These are phyloP conservation scores for Laspeyria flexula DNA, from an alignment of 2,888 invertebrate genomes.

Conservation along the genomic window DNA sequence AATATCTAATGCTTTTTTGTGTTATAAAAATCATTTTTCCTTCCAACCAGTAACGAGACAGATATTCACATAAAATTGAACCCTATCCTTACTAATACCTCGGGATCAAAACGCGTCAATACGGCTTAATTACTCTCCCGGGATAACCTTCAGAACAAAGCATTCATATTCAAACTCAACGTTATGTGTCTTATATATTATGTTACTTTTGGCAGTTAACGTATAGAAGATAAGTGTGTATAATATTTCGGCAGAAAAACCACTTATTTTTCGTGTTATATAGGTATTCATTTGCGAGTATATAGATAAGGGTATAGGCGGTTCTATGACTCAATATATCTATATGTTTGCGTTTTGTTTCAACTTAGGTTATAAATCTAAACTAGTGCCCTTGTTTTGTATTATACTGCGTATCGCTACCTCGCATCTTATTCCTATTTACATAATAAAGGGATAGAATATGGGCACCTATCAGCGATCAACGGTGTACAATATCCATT, in stretches of 20 bases:
- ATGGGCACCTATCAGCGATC: slow-evolving; percentile 44
- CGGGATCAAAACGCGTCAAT: background rate
- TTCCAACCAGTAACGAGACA: too few species aligned
- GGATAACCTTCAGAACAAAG: background rate
- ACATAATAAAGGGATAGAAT: slow-evolving; percentile 44
- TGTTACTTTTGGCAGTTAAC: background rate
- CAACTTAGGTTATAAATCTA: slow-evolving; percentile 42
- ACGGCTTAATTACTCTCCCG: background rate
- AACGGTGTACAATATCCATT: slow-evolving; percentile 41
- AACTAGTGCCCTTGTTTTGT: slow-evolving; percentile 33
- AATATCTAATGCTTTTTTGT: too few species aligned
- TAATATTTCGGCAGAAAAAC: too few species aligned
- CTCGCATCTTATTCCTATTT: slow-evolving; percentile 38
- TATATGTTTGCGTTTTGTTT: slow-evolving; percentile 30
- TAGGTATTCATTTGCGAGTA: too few species aligned
- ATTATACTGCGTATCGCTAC: slow-evolving; percentile 25
- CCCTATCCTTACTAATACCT: background rate
- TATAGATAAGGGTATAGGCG: too few species aligned
- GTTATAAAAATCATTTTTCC: too few species aligned
- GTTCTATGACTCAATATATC: slow-evolving; percentile 11
- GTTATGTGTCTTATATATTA: background rate
- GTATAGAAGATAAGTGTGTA: background rate
- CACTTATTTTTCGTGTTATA: too few species aligned
- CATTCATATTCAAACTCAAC: background rate
- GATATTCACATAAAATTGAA: background rate